These are phyloP conservation scores for Tipula lateralis DNA, from an alignment of 2,888 invertebrate genomes.

Conservation along the genomic window DNA sequence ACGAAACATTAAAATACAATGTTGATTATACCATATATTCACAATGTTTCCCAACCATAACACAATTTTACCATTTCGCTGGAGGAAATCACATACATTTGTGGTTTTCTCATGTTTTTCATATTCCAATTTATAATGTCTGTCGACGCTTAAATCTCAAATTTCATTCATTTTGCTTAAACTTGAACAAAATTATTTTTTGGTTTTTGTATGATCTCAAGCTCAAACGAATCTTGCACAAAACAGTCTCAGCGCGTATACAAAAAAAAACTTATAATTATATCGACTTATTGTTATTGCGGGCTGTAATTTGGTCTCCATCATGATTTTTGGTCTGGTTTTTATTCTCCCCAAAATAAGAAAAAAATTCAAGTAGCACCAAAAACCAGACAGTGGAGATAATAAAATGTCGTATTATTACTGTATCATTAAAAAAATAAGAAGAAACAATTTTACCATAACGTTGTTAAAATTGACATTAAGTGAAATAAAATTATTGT, in stretches of 20 bases:
- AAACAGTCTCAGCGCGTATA: neutral
- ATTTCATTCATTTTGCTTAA: neutral
- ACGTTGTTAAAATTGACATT: conserved; percentile 9
- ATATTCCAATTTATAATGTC: neutral
- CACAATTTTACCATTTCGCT: neutral
- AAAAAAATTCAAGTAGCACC: neutral
- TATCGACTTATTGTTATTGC: neutral
- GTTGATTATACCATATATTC: too few species aligned
- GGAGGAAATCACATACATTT: neutral
- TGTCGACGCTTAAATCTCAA: neutral
- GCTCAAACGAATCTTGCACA: neutral
- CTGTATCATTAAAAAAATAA: neutral
- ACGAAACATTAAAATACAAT: too few species aligned
- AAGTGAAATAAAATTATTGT: neutral
- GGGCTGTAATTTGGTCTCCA: neutral
- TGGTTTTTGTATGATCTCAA: neutral
- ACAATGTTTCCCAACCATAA: neutral
- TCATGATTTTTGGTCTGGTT: neutral
- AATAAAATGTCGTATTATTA: neutral
- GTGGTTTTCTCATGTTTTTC: neutral
- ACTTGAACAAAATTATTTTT: neutral
- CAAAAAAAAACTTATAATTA: neutral
- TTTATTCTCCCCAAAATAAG: neutral
- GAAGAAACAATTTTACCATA: neutral
- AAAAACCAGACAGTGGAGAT: neutral